Percentiles rank a stretch among this genome's conserved stretches.
These are phyloP conservation scores for Lagorchestes hirsutus DNA, from an alignment of 2,797 vertebrate genomes.

Conservation along the genomic window DNA sequence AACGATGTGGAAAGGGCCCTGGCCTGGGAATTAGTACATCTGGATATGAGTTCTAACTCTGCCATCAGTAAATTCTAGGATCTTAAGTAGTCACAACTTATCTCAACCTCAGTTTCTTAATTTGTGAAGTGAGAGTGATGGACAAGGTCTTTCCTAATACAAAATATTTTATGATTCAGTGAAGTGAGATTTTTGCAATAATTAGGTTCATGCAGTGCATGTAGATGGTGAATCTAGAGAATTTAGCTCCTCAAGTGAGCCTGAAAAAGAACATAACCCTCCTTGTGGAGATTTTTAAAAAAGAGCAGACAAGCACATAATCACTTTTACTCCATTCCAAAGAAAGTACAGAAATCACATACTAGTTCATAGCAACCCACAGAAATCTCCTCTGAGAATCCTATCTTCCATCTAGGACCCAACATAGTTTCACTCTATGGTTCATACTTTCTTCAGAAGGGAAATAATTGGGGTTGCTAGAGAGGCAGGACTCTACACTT, in stretches of 20 bases:
- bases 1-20: not conserved
- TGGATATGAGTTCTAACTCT: not conserved
- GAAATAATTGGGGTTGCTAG: not conserved
- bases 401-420: not conserved
- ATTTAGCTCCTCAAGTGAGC: not conserved
- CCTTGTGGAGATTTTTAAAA: not conserved
- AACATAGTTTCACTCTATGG: not conserved
- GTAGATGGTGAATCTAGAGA: not conserved
- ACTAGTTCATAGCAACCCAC: not conserved
- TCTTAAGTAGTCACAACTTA: not conserved
- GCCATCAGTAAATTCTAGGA: not conserved
- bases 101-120: not conserved
- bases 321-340: not conserved
- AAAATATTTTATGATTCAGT: not conserved
- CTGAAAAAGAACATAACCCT: not conserved
- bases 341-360: not conserved
- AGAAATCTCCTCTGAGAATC: not conserved
- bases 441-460: not conserved
- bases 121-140: not conserved
- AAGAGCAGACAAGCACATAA: not conserved
- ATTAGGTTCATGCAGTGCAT: not conserved
- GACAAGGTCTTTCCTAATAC: not conserved
- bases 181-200: conserved; percentile 12
- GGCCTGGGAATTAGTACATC: not conserved
- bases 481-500: not conserved